These are phyloP conservation scores for Petrophora chlorosata DNA, from an alignment of 2,888 invertebrate genomes.

Conservation along the genomic window DNA sequence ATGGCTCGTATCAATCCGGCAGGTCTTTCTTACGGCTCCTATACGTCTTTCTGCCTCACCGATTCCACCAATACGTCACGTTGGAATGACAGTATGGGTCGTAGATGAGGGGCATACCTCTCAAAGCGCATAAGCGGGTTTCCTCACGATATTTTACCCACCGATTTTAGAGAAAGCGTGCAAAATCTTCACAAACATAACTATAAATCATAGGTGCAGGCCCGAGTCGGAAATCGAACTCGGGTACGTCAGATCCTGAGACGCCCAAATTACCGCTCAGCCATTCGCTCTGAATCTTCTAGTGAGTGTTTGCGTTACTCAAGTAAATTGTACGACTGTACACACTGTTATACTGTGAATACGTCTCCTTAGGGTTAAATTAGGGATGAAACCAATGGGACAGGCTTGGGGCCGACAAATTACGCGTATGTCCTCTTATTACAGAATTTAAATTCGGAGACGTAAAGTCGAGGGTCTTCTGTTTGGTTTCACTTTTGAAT, in stretches of 20 bases:
- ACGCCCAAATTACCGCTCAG: too few species aligned
- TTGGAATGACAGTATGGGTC: conserved; percentile 6
- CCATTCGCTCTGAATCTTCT: too few species aligned
- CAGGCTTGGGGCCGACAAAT: conserved; percentile 60
- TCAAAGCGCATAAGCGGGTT: too few species aligned
- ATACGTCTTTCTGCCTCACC: conserved; percentile 70
- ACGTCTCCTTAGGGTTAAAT: conserved; percentile 75
- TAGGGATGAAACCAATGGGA: conserved; percentile 73
- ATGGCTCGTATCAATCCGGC: conserved; percentile 69
- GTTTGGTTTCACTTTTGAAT: neutral
- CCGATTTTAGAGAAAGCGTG: too few species aligned
- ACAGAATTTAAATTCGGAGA: conserved; percentile 9
- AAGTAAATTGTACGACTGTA: neutral
- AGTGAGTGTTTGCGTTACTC: neutral
- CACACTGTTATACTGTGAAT: conserved; percentile 8
- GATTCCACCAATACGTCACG: conserved; percentile 57
- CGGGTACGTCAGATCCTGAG: too few species aligned
- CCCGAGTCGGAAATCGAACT: too few species aligned
- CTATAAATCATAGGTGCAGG: too few species aligned
- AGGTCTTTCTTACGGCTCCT: conserved; percentile 60
- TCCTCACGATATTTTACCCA: too few species aligned
- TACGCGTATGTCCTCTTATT: conserved; percentile 36
- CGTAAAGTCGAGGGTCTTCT: neutral
- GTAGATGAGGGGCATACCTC: neutral
- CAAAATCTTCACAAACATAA: too few species aligned